Evolutionary conservation across 2,113 vertebrate genomes (phyloP).

Genomic region (Rhinichthys klamathensis): DNA sequence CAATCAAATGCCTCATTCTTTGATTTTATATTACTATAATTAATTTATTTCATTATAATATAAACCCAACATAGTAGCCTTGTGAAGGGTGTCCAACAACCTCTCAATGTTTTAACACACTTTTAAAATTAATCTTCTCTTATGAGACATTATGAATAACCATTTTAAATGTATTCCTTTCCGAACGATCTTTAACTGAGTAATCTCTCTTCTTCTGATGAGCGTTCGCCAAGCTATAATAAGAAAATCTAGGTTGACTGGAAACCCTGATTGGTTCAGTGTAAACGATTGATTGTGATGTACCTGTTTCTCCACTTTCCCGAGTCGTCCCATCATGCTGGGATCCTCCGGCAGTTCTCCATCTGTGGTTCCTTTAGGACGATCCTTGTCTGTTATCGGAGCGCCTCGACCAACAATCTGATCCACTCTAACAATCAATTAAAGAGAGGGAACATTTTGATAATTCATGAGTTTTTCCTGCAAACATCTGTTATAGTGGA

Average conservation of each 20-base stretch:
- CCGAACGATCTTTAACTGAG: not conserved
- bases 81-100: not conserved
- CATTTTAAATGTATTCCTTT: not conserved
- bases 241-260: no score
- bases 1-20: not conserved
- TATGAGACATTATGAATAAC: not conserved
- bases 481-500: not conserved
- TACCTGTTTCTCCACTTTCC: constrained; percentile 98
- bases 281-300: not conserved
- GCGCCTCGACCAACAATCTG: constrained; percentile 96
- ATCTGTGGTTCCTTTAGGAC: constrained; percentile 85
- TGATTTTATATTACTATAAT: not conserved
- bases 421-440: constrained; percentile 85
- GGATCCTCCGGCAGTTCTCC: constrained; percentile 89
- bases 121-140: not conserved
- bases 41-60: not conserved
- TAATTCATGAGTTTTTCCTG: not conserved
- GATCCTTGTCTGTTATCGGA: constrained; percentile 90
- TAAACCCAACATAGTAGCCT: not conserved
- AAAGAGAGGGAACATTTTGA: constrained; percentile 40
- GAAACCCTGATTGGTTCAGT: no score
- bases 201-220: no score
- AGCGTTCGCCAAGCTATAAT: no score
- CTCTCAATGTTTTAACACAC: not conserved
- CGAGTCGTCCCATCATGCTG: constrained; percentile 98